These are phyloP conservation scores for Acromyrmex echinatior DNA, from an alignment of 1,140 invertebrate species.

Conservation along the genomic window DNA sequence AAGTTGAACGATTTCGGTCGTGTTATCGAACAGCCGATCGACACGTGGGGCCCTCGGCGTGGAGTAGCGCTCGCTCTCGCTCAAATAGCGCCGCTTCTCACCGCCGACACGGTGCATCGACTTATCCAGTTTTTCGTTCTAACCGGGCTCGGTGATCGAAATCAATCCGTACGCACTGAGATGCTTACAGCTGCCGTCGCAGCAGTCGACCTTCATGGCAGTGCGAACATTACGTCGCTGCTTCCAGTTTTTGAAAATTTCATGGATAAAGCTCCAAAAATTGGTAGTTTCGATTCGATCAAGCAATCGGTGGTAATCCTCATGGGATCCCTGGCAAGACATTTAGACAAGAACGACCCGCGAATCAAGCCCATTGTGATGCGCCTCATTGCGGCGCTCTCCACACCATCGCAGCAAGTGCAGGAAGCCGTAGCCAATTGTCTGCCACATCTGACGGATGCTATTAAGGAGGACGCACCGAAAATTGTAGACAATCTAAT, in stretches of 20 bases:
- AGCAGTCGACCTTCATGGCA: conserved; percentile 96
- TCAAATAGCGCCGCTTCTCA: conserved; percentile 91
- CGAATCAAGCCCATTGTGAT: conserved; percentile 97
- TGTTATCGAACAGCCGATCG: conserved; percentile 93
- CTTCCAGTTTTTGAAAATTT: conserved; percentile 96
- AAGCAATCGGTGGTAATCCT: conserved; percentile 98
- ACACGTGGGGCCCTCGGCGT: conserved; percentile 95
- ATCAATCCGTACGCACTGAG: conserved; percentile 93
- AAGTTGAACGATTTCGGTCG: conserved; percentile 97
- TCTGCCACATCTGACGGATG: conserved; percentile 96
- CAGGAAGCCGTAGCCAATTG: conserved; percentile 99
- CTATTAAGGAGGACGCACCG: conserved; percentile 96
- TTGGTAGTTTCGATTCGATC: conserved; percentile 96
- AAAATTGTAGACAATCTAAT: conserved; percentile 95
- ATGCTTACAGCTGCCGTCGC: conserved; percentile 98
- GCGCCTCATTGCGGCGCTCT: conserved; percentile 95
- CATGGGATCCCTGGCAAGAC: conserved; percentile 98
- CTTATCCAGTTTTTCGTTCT: conserved; percentile 95
- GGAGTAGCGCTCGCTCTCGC: conserved; percentile 94
- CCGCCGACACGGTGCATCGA: conserved; percentile 89
- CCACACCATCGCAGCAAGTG: conserved; percentile 98
- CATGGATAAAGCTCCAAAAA: conserved; percentile 95
- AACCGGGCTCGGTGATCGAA: conserved; percentile 94
- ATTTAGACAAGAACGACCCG: conserved; percentile 96
- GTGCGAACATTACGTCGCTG: conserved; percentile 89